Conservation (phyloP, 1,140 invertebrate species). For the Megalopta genalis region DNA sequence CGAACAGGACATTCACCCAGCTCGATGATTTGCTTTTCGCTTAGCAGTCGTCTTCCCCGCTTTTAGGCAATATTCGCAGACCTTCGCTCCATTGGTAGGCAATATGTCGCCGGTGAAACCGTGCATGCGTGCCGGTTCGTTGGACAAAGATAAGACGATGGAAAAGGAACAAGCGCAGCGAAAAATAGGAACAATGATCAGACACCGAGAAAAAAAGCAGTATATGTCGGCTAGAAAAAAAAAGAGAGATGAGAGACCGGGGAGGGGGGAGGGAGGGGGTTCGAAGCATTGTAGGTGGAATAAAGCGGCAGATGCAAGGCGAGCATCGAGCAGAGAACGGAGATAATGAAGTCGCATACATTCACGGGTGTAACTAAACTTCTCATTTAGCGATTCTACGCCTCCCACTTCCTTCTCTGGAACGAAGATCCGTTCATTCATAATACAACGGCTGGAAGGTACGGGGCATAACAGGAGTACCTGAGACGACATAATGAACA, state of each 20-base stretch:
- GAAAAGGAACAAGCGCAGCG: not conserved
- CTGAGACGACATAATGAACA: too few relatives aligned
- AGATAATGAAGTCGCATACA: slow-evolving; percentile 32
- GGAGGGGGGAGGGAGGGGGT: too few relatives aligned
- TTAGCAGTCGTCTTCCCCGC: not conserved
- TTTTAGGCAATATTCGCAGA: not conserved
- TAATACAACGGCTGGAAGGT: not conserved
- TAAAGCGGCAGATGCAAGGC: slow-evolving; percentile 2
- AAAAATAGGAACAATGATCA: slow-evolving; percentile 14
- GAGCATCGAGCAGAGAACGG: slow-evolving; percentile 6
- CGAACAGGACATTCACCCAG: not conserved
- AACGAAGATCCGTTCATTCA: not conserved
- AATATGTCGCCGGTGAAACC: not conserved
- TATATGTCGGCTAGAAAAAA: not conserved
- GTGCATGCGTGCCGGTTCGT: not conserved
- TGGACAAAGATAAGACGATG: not conserved
- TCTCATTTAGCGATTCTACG: slow-evolving; percentile 2
- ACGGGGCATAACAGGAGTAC: not conserved
- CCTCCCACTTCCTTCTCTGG: not conserved
- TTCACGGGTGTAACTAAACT: slow-evolving; percentile 27
- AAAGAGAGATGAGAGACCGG: too few relatives aligned
- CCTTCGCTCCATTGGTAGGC: not conserved
- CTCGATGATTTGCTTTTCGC: not conserved
- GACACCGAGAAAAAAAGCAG: not conserved
- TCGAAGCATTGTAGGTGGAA: not conserved